Percentiles rank a stretch among this genome's conserved stretches.
These are phyloP conservation scores for Neolamprologus fasciatus DNA, from an alignment of 2,113 vertebrate species.

Conservation along the genomic window DNA sequence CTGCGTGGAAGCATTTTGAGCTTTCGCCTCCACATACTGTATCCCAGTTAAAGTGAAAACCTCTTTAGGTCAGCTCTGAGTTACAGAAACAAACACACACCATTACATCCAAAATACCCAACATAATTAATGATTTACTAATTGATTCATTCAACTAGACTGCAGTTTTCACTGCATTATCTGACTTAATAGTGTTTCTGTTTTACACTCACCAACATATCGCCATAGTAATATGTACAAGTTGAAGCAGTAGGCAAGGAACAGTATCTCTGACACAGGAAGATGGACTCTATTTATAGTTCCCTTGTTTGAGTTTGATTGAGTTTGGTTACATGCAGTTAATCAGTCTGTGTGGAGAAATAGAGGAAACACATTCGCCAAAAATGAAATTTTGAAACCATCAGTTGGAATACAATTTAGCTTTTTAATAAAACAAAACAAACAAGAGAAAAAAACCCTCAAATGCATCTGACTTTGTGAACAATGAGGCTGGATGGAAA, in stretches of 20 bases:
- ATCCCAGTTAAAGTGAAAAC: not conserved
- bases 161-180: not conserved
- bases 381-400: not conserved
- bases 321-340: not conserved
- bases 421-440: not conserved
- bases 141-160: not conserved
- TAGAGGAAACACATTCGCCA: not conserved
- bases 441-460: rapidly evolving
- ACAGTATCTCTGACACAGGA: not conserved
- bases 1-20: not conserved
- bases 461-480: not conserved
- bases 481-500: not conserved
- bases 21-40: not conserved
- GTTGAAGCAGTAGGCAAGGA: not conserved
- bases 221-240: not conserved
- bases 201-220: not conserved
- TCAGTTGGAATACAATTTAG: not conserved
- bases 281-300: not conserved
- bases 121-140: not conserved
- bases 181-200: not conserved
- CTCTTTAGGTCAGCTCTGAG: not conserved
- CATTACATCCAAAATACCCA: not conserved
- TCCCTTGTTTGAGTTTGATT: not conserved
- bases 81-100: not conserved
- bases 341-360: not conserved